Base-by-base conservation (phyloP, 2,797 vertebrate species). In the Hozukius guyotensis region DNA sequence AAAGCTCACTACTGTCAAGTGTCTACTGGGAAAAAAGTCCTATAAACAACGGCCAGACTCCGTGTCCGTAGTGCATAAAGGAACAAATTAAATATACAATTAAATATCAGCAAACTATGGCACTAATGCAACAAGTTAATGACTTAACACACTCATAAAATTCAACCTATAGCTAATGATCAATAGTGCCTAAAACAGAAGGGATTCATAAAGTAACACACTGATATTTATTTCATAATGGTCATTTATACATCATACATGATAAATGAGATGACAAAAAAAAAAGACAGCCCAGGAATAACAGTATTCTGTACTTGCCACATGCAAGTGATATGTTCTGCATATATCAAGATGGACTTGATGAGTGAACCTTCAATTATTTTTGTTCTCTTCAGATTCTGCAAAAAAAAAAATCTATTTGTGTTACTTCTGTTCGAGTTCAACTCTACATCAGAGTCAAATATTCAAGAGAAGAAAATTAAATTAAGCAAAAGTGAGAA, bases 211-310 rank as follows among this genome's bases (percentile, higher is more conserved):
- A 27, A 3, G 16, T 25, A 64, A 76, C 74, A 79, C 65, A 66
- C 29, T 2, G 53, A 70, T 11, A 64, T 88, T 87, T 89, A 87
- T 86, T 89, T 75, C 25, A 66, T 66, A 11, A 70, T 24, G 9
- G 12, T 55, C 29, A 66, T 85, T 81, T 87, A 49, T 81, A 75
- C 72, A 53, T 75, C 27, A 16, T 20, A 80, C 31, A 83, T 42
- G 12, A 68, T 53, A 24, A 70, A 85, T 72, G 77, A 88, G 25
- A 80, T 32, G 20, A 87, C 0, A 77, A 22, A 63, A 22, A 62
- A 42, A 42, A 78, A 7, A 77, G 29, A 80, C 32, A 78, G 74
- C 82, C 56, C 34, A 69, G 13, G 38, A 77, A 74, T 29, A 77
- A 87, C 76, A 78, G 55, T 75, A 14, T 62, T 72, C 61, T 61